Evolutionary conservation across 1,140 invertebrate genomes (phyloP).

Genomic region (Sitophilus oryzae): DNA sequence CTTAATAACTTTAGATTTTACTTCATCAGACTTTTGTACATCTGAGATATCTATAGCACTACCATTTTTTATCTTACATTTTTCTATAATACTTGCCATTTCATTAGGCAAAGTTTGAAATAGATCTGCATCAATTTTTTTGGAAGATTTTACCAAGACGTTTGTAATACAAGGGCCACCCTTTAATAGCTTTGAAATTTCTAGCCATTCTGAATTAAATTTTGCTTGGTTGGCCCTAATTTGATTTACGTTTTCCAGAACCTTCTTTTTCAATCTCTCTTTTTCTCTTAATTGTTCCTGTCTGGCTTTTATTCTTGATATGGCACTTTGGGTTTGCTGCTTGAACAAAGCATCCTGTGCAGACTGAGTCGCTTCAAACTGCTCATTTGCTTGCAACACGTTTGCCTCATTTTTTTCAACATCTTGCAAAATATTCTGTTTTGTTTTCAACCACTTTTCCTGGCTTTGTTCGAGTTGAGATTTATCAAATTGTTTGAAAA

Average conservation of each 20-base stretch:
- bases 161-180: conserved; percentile 40
- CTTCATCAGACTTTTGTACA: conserved; percentile 44
- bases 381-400: conserved; percentile 38
- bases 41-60: conserved; percentile 46
- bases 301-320: conserved; percentile 41
- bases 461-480: conserved; percentile 22
- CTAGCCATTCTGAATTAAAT: conserved; percentile 41
- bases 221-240: conserved; percentile 36
- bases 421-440: conserved; percentile 38
- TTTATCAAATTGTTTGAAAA: conserved; percentile 33
- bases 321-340: conserved; percentile 41
- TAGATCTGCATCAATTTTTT: conserved; percentile 34
- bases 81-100: conserved; percentile 50
- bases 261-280: conserved; percentile 41
- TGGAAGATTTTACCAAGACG: conserved; percentile 23
- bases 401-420: conserved; percentile 34
- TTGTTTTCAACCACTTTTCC: conserved; percentile 39
- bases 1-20: conserved; percentile 45
- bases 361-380: conserved; percentile 40
- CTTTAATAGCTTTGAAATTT: conserved; percentile 41
- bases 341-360: conserved; percentile 37
- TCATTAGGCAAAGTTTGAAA: conserved; percentile 40
- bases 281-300: conserved; percentile 43
- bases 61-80: conserved; percentile 43
- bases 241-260: conserved; percentile 39